Evolutionary conservation across 2,113 vertebrate species (phyloP).

Genomic region (Micronycteris hirsuta): DNA sequence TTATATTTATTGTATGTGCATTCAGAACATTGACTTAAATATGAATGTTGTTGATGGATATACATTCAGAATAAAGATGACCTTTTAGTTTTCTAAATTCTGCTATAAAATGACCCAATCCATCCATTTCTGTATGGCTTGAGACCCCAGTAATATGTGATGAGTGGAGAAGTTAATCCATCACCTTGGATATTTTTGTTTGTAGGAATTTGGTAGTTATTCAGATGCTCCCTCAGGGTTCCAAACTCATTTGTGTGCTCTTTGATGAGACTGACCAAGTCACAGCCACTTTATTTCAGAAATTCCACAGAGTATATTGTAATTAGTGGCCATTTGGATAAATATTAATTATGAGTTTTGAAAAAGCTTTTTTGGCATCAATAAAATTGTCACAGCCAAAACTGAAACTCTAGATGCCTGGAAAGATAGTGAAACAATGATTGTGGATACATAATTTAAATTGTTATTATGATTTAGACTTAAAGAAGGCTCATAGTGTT

Average conservation of each 20-base stretch:
- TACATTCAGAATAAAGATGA: background rate
- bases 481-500: background rate
- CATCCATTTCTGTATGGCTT: background rate
- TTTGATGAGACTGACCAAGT: background rate
- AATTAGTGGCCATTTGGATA: background rate
- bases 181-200: background rate
- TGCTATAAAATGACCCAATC: background rate
- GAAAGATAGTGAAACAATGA: background rate
- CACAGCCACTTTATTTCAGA: background rate
- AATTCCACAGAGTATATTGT: background rate
- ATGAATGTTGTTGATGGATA: background rate
- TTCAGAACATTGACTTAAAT: background rate
- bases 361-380: background rate
- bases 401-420: background rate
- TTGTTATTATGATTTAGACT: background rate
- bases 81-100: background rate
- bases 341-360: background rate
- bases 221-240: background rate
- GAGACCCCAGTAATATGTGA: background rate
- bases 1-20: background rate
- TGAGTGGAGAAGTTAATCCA: background rate
- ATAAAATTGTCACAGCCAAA: background rate
- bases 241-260: background rate
- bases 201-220: background rate
- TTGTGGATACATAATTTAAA: background rate